Percentiles rank a stretch among this genome's conserved stretches.
Evolutionary conservation across 2,888 invertebrate genomes (phyloP).

Genomic region (Diploptera punctata): DNA sequence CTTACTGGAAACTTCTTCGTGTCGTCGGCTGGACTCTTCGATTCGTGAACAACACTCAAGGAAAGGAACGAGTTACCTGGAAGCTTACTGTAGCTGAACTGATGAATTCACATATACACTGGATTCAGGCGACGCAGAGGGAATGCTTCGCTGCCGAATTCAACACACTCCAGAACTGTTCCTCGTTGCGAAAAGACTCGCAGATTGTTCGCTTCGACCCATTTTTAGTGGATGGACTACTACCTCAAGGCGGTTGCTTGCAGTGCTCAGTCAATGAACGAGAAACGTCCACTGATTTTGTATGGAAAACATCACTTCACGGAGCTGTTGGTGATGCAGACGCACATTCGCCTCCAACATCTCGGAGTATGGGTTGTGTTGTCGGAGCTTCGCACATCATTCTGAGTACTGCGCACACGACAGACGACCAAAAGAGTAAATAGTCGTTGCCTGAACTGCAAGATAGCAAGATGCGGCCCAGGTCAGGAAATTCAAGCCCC

Average conservation of each 20-base stretch:
- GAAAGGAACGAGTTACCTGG: not conserved
- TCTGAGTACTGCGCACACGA: conserved; percentile 10
- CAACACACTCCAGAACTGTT: not conserved
- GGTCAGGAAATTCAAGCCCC: not conserved
- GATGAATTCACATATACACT: not conserved
- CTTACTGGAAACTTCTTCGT: conserved; percentile 10
- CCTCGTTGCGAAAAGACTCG: not conserved
- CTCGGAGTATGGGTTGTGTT: not conserved
- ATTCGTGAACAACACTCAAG: not conserved
- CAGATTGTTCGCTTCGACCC: not conserved
- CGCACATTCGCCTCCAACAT: not conserved
- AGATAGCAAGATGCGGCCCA: not conserved
- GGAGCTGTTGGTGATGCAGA: not conserved
- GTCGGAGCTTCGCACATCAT: not conserved
- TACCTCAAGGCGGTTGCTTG: not conserved
- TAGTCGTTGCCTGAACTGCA: not conserved
- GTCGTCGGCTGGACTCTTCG: not conserved
- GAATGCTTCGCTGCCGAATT: conserved; percentile 2
- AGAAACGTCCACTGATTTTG: not conserved
- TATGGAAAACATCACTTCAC: conserved; percentile 6
- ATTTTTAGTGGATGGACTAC: not conserved
- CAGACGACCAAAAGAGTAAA: not conserved
- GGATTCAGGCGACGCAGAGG: not conserved
- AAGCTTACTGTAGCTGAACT: not conserved
- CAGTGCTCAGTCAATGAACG: not conserved